Base-by-base conservation (phyloP, 1,140 invertebrate genomes). In the Cheumatopsyche charites region DNA sequence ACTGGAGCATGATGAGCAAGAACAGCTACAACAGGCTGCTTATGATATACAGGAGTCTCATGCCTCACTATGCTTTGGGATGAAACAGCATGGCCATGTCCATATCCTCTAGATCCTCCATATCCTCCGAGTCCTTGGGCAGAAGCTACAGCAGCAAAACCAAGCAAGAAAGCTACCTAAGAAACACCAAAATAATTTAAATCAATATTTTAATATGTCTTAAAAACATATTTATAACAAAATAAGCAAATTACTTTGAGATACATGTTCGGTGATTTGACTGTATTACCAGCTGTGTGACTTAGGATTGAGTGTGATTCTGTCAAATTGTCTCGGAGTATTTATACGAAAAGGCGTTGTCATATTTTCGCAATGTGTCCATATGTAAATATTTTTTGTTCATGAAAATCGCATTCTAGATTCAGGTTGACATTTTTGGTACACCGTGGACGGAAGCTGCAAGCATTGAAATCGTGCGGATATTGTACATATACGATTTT, bases 11-110 rank as follows among this genome's bases (percentile, higher is more conserved):
- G 65, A 21, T 63, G 65, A 19, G 13, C 62, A 42, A 55, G 25
- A 1, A 81, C 80, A 68, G 81, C 79, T 17, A 77, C 77, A 4
- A 78, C 70, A 1, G 42, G 25, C 6, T 49, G 29, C 26, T 68
- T 67, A 17, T 65, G 62, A 26, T 67, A 45, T 41, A 49, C 17
- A 13, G 70, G 70, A 55, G 70, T 19, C 6, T 63, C 62, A n/a
- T 65, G 61, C 6, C 29, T 72, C n/a, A 72, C 70, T 15, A 70
- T 55, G 26, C 58, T 70, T 29, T 70, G 68, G 19, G 68, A 70
- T 3, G 61, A 58, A 6, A 72, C 70, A 9, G 62, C 49, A 26
- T 72, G 70, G 13, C 70, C 70, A 55, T 68, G 66, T 0, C 65
- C 65, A 25, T 67, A 13, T 15, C 26, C 21, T 58, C 55, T 23